These are phyloP conservation scores for Atethmia centrago DNA, from an alignment of 2,888 invertebrate species.

Conservation along the genomic window DNA sequence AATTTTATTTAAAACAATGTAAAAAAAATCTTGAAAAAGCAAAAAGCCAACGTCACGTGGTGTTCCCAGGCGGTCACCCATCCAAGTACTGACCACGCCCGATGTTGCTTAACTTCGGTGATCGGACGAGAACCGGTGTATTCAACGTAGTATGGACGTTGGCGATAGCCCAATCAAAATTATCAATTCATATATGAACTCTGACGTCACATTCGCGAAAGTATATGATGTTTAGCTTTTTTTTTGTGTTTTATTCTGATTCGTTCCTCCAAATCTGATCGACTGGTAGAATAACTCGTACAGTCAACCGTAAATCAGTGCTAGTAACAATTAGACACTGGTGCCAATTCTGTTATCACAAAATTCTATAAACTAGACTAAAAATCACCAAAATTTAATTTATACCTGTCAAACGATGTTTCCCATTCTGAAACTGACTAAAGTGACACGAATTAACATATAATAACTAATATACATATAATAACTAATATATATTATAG, in stretches of 20 bases:
- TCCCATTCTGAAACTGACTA: too few relatives aligned
- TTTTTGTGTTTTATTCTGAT: background rate
- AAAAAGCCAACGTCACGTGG: constrained; percentile 71
- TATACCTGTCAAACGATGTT: too few relatives aligned
- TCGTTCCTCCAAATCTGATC: background rate
- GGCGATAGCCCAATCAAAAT: fast-evolving
- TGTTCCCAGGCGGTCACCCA: constrained; percentile 87
- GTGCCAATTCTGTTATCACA: too few relatives aligned
- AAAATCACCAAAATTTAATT: too few relatives aligned
- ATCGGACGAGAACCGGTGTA: constrained; percentile 87
- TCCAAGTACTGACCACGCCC: constrained; percentile 86
- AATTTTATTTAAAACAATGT: background rate
- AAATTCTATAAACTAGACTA: too few relatives aligned
- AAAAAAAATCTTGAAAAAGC: background rate
- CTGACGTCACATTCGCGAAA: background rate
- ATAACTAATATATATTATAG: too few relatives aligned
- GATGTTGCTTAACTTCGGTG: constrained; percentile 87
- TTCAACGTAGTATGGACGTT: constrained; percentile 72
- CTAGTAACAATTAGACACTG: too few relatives aligned
- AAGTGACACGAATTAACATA: too few relatives aligned
- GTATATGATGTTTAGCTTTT: background rate
- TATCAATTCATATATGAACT: fast-evolving
- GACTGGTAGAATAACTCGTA: background rate
- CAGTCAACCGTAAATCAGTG: too few relatives aligned
- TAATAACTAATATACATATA: too few relatives aligned